Conservation (phyloP, 2,888 invertebrate species). For the Stegana nigrithorax region DNA sequence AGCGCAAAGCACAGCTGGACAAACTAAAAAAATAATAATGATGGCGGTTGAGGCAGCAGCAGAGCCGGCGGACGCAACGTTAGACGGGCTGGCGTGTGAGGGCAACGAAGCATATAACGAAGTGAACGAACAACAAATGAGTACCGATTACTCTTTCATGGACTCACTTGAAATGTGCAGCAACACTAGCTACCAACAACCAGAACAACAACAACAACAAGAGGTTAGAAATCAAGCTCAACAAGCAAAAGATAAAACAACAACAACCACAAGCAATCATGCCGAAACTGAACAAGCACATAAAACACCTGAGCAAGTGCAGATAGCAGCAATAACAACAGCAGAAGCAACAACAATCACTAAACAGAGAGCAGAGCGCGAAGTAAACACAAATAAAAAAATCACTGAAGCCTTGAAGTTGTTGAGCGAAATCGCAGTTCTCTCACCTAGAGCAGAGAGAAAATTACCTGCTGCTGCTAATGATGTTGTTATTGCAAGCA, state of each 20-base stretch:
- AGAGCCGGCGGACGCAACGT: not conserved
- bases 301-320: constrained; percentile 52
- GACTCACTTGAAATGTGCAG: constrained; percentile 36
- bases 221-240: not conserved
- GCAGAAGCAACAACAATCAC: constrained; percentile 30
- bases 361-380: too few relatives aligned
- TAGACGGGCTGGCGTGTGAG: constrained; percentile 11
- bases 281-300: constrained; percentile 32
- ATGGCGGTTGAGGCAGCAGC: too few relatives aligned
- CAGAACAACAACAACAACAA: too few relatives aligned
- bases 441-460: not conserved
- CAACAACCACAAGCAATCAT: not conserved
- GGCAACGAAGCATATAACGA: constrained; percentile 56
- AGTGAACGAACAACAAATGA: constrained; percentile 39
- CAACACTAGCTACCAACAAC: not conserved
- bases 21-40: constrained; percentile 33
- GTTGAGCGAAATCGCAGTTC: constrained; percentile 22
- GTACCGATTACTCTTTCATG: constrained; percentile 35
- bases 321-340: constrained; percentile 28
- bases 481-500: constrained; percentile 34
- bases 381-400: too few relatives aligned
- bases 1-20: constrained; percentile 51
- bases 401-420: constrained; percentile 31
- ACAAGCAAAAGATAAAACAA: constrained; percentile 2
- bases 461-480: not conserved